phyloP scores from a whole-genome alignment of 2,888 invertebrate species.

The Dexiosoma caninum region DNA sequence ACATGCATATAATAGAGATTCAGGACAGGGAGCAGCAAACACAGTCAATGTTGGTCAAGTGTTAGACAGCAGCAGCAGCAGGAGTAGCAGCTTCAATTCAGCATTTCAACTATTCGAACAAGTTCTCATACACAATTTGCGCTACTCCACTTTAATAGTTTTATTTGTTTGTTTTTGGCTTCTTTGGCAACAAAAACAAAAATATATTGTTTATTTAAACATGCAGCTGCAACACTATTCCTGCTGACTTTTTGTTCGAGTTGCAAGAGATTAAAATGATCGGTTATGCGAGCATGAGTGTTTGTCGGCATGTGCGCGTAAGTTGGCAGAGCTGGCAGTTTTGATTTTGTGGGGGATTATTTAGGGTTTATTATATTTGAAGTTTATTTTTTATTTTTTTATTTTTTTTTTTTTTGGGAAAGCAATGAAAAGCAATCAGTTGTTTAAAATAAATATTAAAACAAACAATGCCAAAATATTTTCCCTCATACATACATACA shows the following conservation, averaged over 20 bases:
- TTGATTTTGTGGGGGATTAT: slow-evolving; percentile 41
- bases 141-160: slow-evolving; percentile 41
- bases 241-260: neutral
- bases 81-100: slow-evolving; percentile 23
- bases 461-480: slow-evolving; percentile 23
- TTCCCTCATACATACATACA: neutral
- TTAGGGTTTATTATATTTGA: slow-evolving; percentile 41
- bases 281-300: neutral
- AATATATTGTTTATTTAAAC: neutral
- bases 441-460: slow-evolving; percentile 49
- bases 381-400: too few relatives aligned
- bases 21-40: neutral
- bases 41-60: slow-evolving; percentile 53
- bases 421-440: slow-evolving; percentile 39
- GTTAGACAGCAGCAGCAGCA: slow-evolving; percentile 12
- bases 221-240: slow-evolving; percentile 11
- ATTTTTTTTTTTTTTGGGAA: too few relatives aligned
- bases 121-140: slow-evolving; percentile 28
- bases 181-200: neutral
- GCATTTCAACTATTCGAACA: slow-evolving; percentile 11
- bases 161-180: slow-evolving; percentile 18
- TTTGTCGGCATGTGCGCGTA: neutral
- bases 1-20: slow-evolving; percentile 41
- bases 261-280: neutral
- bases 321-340: slow-evolving; percentile 27